Percentiles rank a stretch among this genome's conserved stretches.
Evolutionary conservation across 2,113 vertebrate species (phyloP).

Genomic region (Rhabdomys dilectus): DNA sequence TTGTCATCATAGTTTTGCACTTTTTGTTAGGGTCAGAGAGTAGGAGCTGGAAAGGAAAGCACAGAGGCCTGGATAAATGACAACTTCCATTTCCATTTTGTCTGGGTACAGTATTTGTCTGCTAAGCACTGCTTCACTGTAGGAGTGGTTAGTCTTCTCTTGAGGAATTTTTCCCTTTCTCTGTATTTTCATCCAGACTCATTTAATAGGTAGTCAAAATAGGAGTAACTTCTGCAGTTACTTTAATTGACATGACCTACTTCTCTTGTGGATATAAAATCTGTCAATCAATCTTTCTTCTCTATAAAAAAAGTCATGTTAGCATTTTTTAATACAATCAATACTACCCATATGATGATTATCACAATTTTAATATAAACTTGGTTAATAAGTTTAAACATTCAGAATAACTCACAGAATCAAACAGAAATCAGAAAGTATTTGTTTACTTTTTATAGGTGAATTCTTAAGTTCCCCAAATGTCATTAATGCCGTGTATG

Average conservation of each 20-base stretch:
- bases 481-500: background rate
- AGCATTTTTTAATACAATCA: background rate
- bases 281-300: background rate
- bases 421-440: constrained; percentile 40
- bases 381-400: constrained; percentile 44
- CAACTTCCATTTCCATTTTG: background rate
- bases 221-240: background rate
- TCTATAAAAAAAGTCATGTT: background rate
- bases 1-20: background rate
- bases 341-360: background rate
- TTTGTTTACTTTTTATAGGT: background rate
- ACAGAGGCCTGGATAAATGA: background rate
- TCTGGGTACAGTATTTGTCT: background rate
- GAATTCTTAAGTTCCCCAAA: background rate
- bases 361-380: background rate
- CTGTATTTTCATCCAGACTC: background rate
- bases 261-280: background rate
- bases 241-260: background rate
- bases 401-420: constrained; percentile 17
- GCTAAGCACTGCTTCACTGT: background rate
- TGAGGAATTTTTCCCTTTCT: background rate
- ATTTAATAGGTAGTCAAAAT: background rate
- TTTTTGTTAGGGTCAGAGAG: background rate
- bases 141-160: background rate
- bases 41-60: background rate